Conservation (phyloP, 37 sponge, comb jelly and placozoan species). For the Spongilla lacustris region DNA sequence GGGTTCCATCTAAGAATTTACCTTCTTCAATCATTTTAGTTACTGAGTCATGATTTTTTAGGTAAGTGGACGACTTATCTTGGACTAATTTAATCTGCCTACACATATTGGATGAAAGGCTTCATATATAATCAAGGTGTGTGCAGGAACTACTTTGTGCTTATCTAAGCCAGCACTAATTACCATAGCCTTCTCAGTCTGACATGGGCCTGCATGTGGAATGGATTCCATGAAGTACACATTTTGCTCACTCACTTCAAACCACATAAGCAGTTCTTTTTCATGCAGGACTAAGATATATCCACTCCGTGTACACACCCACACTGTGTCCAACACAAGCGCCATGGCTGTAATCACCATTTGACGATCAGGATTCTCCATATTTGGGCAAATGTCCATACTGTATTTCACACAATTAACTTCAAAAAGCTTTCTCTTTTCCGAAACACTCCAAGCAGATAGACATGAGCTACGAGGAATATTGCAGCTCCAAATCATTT, state of each 20-base stretch:
- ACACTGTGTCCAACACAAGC: constrained; percentile 60
- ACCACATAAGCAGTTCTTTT: neutral
- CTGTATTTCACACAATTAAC: neutral
- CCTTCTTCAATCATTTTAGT: too few species aligned
- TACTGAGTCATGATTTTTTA: too few species aligned
- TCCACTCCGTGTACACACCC: constrained; percentile 57
- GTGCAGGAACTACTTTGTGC: neutral
- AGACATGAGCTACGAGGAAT: neutral
- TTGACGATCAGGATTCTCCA: neutral
- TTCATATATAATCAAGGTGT: constrained; percentile 42
- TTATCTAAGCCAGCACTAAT: constrained; percentile 24
- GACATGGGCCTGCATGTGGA: constrained; percentile 15
- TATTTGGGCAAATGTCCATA: neutral
- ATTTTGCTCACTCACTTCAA: constrained; percentile 3
- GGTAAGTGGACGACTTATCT: too few species aligned
- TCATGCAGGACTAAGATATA: constrained; percentile 48
- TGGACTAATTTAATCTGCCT: too few species aligned
- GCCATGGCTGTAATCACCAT: constrained; percentile 16
- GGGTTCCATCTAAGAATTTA: too few species aligned
- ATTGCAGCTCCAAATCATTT: constrained; percentile 58
- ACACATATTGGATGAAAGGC: constrained; percentile 4
- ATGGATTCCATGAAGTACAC: constrained; percentile 24
- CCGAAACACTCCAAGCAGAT: constrained; percentile 11
- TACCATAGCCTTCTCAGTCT: constrained; percentile 49
- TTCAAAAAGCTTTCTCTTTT: neutral